Evolutionary conservation across 2,797 vertebrate species (phyloP), one percentile per base, ranked within the genome.

Genomic region (Tinamus major): DNA sequence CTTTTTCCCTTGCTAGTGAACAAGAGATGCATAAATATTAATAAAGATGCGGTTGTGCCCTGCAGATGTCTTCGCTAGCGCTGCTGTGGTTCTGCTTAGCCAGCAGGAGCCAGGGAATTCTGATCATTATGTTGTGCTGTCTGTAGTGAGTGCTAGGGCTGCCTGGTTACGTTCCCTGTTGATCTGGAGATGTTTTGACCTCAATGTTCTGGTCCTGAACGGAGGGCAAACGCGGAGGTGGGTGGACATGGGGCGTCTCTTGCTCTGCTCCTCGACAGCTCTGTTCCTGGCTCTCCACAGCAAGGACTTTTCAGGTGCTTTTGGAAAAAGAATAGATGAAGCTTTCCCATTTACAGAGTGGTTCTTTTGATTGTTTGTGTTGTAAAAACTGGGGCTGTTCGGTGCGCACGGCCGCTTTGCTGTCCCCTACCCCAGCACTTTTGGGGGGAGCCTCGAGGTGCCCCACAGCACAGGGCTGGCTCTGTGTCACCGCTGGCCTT

Each of bases 401-500:
- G 7, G 21, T 0, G 33, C 58, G 19, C 76, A 71, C 49, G 75
- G 61, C 9, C 4, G 6, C 1, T 6, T 84, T 89, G 75, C 72
- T 82, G 8, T 35, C 35, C 35, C 8, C 35, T 35, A 8, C 35
- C 35, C 35, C 35, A 35, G 35, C 35, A 35, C 35, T 35, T 35
- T 35, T 35, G 35, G 35, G 35, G 35, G 35, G 35, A 35, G 35
- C 35, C 35, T 35, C 35, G 35, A 35, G 35, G 1, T 0, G 13
- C 31, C 0, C 0, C 7, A 0, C n/a, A 23, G 4, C 24, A 1
- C 63, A 2, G 6, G 9, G 65, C 23, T 49, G 64, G 39, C 91
- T 84, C 76, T 41, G 82, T 74, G 29, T 3, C 4, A 15, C 56
- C 48, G 3, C 51, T 63, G 53, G 75, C 39, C 51, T 13, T 13